Evolutionary conservation across 2,797 vertebrate genomes (phyloP), one percentile per base, ranked within the genome.

Genomic region (Coendou prehensilis): DNA sequence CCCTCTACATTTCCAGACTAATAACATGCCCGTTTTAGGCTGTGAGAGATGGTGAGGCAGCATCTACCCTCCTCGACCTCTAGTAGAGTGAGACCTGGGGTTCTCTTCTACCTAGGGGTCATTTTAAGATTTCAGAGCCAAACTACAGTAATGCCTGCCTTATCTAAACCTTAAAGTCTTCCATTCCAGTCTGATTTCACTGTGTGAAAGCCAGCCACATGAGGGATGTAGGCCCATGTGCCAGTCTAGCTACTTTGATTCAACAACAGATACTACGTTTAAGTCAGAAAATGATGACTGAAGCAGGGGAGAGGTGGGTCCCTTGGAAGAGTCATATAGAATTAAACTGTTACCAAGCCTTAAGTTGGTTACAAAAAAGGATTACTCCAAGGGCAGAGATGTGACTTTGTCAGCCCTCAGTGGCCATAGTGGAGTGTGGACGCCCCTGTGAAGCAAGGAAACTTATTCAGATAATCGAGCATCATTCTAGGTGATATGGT

Each of bases 121-220:
- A 80, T 20, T 67, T 52, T 15, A 73, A 56, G 61, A 45, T 52
- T 87, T 87, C 37, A 79, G 71, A 91, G 82, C 37, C 47, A 45
- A 82, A 45, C 54, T n/a, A 75, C 18, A 37, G 87, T 37, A 80
- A 30, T 18, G 9, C 26, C 50, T 6, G 11, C 6, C 76, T 61
- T 54, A 82, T 57, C 59, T 94, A 67, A 57, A 28, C 69, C 80
- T 87, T 71, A 14, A 23, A 78, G 9, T 23, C 17, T 1, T 83
- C 14, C 13, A 50, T 15, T 76, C 28, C 17, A 75, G 33, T 57
- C 18, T 64, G 17, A 57, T 41, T 56, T 76, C 59, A 69, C 52
- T 26, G 5, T 2, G 41, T 23, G n/a, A 54, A 56, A 94, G 41
- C 9, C 33, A 94, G 41, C 9, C 33, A 52, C 28, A 57, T 3